Conservation (phyloP, 2,113 vertebrate genomes). For the Istiophorus platypterus region DNA sequence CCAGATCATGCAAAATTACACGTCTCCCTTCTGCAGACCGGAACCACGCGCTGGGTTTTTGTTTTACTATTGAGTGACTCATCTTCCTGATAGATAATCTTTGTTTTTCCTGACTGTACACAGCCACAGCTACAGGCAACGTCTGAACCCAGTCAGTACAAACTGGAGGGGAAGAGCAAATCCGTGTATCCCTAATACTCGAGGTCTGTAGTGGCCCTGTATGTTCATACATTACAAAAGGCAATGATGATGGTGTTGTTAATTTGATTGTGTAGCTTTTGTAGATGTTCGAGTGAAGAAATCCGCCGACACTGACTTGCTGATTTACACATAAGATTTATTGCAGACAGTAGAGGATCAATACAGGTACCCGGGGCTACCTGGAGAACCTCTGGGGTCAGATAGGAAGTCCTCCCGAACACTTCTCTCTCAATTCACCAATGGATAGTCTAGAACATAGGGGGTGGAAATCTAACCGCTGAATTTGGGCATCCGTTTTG, state of each 20-base stretch:
- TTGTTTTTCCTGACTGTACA: slow-evolving; percentile 54
- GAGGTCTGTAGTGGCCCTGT: slow-evolving; percentile 15
- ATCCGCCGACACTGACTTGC: no score
- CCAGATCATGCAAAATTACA: background rate
- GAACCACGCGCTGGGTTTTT: slow-evolving; percentile 1
- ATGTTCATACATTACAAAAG: slow-evolving; percentile 10
- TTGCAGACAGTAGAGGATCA: no score
- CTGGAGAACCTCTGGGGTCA: no score
- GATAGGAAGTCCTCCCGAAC: no score
- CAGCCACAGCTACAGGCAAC: slow-evolving; percentile 52
- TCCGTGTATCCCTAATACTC: slow-evolving; percentile 33
- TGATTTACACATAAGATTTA: no score
- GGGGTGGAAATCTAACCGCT: no score
- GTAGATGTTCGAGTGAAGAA: no score
- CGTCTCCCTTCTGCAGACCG: background rate
- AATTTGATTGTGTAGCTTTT: no score
- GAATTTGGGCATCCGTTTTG: no score
- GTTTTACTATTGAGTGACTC: slow-evolving; percentile 54
- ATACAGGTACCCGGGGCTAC: no score
- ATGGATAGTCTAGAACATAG: no score
- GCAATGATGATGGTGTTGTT: background rate
- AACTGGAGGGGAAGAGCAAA: slow-evolving; percentile 52
- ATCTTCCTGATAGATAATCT: slow-evolving; percentile 57
- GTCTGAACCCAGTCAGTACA: slow-evolving; percentile 64
- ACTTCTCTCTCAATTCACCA: no score